Base-by-base conservation (phyloP, 2,888 invertebrate genomes). In the Hirtodrosophila histrioides region DNA sequence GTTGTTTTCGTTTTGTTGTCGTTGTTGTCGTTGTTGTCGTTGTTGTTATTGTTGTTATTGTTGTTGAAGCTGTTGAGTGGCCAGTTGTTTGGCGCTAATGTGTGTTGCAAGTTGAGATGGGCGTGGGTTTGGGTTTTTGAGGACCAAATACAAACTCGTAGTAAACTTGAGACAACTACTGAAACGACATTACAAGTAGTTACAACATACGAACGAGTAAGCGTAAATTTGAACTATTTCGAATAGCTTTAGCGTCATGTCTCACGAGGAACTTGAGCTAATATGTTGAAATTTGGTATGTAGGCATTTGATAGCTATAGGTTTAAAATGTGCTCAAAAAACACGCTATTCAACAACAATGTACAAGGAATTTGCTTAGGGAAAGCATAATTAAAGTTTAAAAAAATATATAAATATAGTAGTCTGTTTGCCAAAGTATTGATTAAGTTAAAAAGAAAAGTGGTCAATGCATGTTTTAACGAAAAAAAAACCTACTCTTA, bases 61-160 rank as follows among this genome's bases (percentile, higher is more conserved):
- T 58, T 35, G 44, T 41, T 43, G 24, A 41, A 57, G 58, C 45
- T 65, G 66, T 69, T 75, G 75, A 27, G 51, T 39, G 31, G 10
- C 43, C 36, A 37, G 54, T 58, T 40, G 54, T 36, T 43, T 48
- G 36, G 31, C 37, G 54, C 27, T 17, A 23, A 17, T 43, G 17
- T 51, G 36, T 51, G 58, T 55, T 60, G 65, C 53, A 70, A 55
- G 71, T 46, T 39, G 37, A 40, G 45, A 29, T 49, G 43, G 71
- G 75, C 69, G 69, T 72, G 48, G 37, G 48, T 29, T 12, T 40
- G 29, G 31, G 9, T 40, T 6, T 41, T 43, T 35, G 50, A 53
- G 46, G 43, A 63, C 35, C 46, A 63, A 44, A 24, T 23, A 27
- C 4, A 27, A 27, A 27, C 27, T 27, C 37, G 43, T n/a, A 24